These are phyloP conservation scores for Scolopax mira DNA, from an alignment of 2,113 vertebrate species.

Conservation along the genomic window DNA sequence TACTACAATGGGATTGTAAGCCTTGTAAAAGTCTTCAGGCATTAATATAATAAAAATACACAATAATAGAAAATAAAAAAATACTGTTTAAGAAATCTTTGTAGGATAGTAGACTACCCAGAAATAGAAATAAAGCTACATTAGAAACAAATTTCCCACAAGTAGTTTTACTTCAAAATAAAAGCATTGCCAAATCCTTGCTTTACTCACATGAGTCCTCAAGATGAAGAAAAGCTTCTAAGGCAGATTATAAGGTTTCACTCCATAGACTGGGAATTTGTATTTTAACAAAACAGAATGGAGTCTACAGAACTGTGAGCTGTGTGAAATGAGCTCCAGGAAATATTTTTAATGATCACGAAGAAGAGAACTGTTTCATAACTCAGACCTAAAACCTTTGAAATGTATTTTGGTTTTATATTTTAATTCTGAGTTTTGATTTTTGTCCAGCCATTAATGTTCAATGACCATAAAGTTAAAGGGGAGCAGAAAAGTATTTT, in stretches of 20 bases:
- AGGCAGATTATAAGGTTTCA: neutral
- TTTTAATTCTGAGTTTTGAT: neutral
- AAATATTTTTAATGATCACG: neutral
- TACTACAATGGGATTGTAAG: neutral
- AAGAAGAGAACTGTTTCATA: neutral
- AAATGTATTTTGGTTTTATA: neutral
- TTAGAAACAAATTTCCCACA: neutral
- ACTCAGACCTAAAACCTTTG: neutral
- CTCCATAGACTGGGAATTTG: neutral
- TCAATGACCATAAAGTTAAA: neutral
- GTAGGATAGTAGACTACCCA: neutral
- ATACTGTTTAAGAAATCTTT: neutral
- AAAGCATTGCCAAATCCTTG: neutral
- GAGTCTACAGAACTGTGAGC: neutral
- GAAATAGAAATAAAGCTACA: neutral
- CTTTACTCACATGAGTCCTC: neutral
- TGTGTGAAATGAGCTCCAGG: neutral
- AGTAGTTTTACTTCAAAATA: neutral
- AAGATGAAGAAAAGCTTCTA: neutral
- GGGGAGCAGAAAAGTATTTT: neutral
- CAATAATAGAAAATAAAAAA: neutral
- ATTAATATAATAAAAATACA: neutral
- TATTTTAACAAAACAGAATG: slow-evolving; percentile 6
- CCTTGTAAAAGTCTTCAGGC: neutral
- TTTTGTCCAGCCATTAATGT: neutral